Evolutionary conservation across 2,888 invertebrate genomes (phyloP), one percentile per base, ranked within the genome.

Genomic region (Torymus aiolomorphi): DNA sequence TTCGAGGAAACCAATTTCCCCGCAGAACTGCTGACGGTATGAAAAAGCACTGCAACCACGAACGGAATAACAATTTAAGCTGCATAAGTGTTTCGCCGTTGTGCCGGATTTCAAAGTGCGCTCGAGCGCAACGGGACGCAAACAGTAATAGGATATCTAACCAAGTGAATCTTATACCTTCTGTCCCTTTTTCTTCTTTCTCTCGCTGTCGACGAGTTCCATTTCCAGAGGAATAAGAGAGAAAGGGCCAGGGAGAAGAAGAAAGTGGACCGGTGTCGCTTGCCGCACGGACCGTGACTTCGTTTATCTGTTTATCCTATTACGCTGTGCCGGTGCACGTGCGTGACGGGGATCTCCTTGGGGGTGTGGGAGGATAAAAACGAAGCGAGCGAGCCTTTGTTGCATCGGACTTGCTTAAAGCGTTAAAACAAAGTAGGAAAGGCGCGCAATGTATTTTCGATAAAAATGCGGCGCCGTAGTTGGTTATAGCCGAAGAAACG

Each of bases 271-370:
- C 18, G 4, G 5, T 16, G 65, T 5, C 51, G 2, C 5, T 52
- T 16, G 12, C 49, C n/a, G n/a, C 52, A 11, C 18, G 66, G 49
- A 67, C 52, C 14, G 66, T 52, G 24, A 67, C 66, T 67, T 54
- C 66, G 18, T 54, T 67, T 67, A 67, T 67, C 52, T 54, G 52
- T 52, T 52, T 52, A 67, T 24, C 66, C 52, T 13, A 54, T 67
- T 67, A 3, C 31, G 62, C 8, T 62, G 8, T 5, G 14, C 3
- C 31, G 1, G 31, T 31, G 14, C 31, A 62, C 54, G 54, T 1
- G 54, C n/a, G 14, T 13, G n/a, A n/a, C 54, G 54, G 4, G 54
- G 13, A 54, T 5, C 14, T n/a, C n/a, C n/a, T n/a, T n/a, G n/a
- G n/a, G n/a, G n/a, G n/a, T 11, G 5, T n/a, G 54, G 4, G 14